These are phyloP conservation scores for Aricia artaxerxes DNA, from an alignment of 2,888 invertebrate species.

Conservation along the genomic window DNA sequence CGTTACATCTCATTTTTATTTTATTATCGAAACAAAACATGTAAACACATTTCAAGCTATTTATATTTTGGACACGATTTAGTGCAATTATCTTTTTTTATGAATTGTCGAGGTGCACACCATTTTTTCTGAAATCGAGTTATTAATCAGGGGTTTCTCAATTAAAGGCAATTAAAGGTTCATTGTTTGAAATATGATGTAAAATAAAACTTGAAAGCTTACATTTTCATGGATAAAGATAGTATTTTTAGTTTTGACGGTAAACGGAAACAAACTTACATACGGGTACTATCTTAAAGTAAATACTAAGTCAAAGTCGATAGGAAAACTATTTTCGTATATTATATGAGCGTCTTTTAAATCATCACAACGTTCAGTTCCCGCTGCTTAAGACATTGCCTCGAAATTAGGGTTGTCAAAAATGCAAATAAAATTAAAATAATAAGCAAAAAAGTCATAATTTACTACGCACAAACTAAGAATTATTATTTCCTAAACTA, in stretches of 20 bases:
- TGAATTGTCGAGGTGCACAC: background rate
- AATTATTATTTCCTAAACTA: conserved; percentile 15
- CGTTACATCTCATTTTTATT: conserved; percentile 14
- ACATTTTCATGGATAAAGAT: no score
- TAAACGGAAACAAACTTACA: background rate
- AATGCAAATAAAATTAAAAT: background rate
- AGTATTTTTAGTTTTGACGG: background rate
- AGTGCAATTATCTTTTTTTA: background rate
- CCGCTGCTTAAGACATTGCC: conserved; percentile 65
- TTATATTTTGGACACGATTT: background rate
- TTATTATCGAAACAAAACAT: conserved; percentile 1
- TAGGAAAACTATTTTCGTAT: conserved; percentile 69
- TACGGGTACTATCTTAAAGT: background rate
- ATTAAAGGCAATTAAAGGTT: background rate
- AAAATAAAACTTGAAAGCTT: no score
- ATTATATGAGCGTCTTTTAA: conserved; percentile 64
- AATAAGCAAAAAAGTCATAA: background rate
- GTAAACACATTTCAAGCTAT: conserved; percentile 16
- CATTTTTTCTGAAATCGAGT: background rate
- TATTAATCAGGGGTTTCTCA: background rate
- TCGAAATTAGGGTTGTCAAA: conserved; percentile 46
- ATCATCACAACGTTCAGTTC: conserved; percentile 67
- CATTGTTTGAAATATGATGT: background rate
- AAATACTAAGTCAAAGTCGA: conserved; percentile 53
- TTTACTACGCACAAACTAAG: conserved; percentile 1